Percentiles rank a stretch among this genome's conserved stretches.
phyloP scores from a whole-genome alignment of 2,113 vertebrate species.

The Saccopteryx leptura region DNA sequence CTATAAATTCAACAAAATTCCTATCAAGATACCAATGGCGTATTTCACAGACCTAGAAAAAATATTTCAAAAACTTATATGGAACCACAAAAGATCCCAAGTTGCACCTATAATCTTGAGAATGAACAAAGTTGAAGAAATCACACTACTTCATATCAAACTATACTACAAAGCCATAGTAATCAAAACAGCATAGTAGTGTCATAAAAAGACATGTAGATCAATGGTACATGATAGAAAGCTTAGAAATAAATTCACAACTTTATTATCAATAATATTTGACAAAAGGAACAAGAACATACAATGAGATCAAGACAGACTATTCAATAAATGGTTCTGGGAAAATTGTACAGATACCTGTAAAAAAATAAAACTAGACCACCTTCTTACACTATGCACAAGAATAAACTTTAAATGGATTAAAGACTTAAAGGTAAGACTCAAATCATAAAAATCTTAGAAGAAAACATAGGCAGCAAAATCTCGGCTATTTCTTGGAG shows the following conservation, averaged over 20 bases:
- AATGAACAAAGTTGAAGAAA: neutral
- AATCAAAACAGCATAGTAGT: neutral
- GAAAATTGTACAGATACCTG: too few relatives aligned
- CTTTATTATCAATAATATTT: neutral
- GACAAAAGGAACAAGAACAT: too few relatives aligned
- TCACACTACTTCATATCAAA: neutral
- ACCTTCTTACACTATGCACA: too few relatives aligned
- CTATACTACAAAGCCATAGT: neutral
- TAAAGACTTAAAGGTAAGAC: too few relatives aligned
- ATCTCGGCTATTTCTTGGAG: too few relatives aligned
- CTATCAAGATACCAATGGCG: neutral
- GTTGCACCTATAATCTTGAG: neutral
- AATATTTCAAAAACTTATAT: neutral
- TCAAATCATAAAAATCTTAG: too few relatives aligned
- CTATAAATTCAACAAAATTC: neutral
- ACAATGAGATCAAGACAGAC: too few relatives aligned
- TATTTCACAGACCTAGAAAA: neutral
- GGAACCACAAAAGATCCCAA: neutral
- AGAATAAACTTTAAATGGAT: too few relatives aligned
- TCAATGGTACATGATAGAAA: neutral
- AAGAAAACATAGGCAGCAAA: too few relatives aligned
- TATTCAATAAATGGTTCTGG: too few relatives aligned
- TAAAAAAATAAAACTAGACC: too few relatives aligned
- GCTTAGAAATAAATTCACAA: neutral
- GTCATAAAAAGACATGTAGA: neutral